Evolutionary conservation across 2,797 vertebrate species (phyloP), one percentile per base, ranked within the genome.

Genomic region (Sebastiscus albofasciatus): DNA sequence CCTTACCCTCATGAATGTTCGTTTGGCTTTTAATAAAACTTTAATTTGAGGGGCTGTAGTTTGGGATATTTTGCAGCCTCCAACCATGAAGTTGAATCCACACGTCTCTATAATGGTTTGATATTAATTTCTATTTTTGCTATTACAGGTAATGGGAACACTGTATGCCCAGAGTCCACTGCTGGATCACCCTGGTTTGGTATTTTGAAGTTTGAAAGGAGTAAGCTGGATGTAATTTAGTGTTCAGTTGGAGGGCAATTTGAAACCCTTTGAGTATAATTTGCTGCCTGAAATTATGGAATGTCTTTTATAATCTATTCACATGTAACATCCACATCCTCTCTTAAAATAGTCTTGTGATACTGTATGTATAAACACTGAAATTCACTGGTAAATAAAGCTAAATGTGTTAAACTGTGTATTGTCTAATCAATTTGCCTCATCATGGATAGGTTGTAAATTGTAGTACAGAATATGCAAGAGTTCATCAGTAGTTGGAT

Each of bases 111-210:
- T 46, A 16, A 22, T 4, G 10, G n/a, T 36, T 39, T 11, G 11
- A 29, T 42, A 20, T 52, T 13, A n/a, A 61, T 10, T 8, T 4
- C 0, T 29, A 29, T 10, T 27, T 22, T 7, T 46, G 0, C 2
- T 4, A 6, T n/a, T 24, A 20, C 64, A 83, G 81, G 75, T 83
- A 70, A 70, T n/a, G 10, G n/a, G 22, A 64, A 14, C 3, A 11
- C 52, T 2, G 0, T 20, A 12, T 14, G 8, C 34, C n/a, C 12
- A 0, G 10, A 16, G 0, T 26, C 26, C 27, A 2, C 27, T 3
- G 31, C 42, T 39, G 39, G 20, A 42, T 26, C 8, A 1, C 18
- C 1, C 2, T 4, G 0, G 4, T 55, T 46, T 46, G 1, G 1
- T 5, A 4, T 29, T 52, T 26, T 46, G 2, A 46, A 22, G 4